Base-by-base conservation (phyloP, 2,797 vertebrate species). In the Pipistrellus pipistrellus region DNA sequence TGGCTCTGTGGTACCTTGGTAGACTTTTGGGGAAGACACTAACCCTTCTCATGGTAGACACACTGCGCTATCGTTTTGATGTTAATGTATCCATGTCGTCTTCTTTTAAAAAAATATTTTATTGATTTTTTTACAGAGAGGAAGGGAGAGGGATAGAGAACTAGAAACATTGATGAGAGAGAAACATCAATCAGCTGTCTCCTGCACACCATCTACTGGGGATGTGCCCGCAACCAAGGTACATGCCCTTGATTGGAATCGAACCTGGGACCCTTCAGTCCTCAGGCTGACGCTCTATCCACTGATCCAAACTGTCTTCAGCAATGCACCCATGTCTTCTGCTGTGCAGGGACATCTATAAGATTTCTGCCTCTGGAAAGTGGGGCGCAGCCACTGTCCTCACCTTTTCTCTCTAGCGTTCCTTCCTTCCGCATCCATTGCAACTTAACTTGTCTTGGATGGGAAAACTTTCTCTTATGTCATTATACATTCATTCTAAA, bases 401-500 rank as follows among this genome's bases (percentile, higher is more conserved):
- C 11, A 4, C 13, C 59, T 94, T 21, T 46, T 41, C 27, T 91
- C 27, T 75, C n/a, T 90, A 41, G 13, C 20, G 25, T 94, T 55
- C 68, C 30, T 20, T 94, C 64, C 35, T 62, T 48, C 27, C 14
- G 51, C 8, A 44, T 51, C 17, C 25, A 53, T 48, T 59, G 15
- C 4, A 30, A 51, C 57, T 89, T 86, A 59, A 68, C 11, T 88
- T 64, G 38, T 92, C 85, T 66, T 71, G 25, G 30, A 77, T 80
- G 51, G 48, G 62, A 87, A 85, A 88, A 72, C 15, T 72, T 64
- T 25, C 48, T 86, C 93, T 90, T 83, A 80, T 75, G 46, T 87
- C 81, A 57, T 93, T 96, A 94, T 87, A 57, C 85, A 89, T 92
- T 88, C 84, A 94, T 80, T 32, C 59, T 71, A 30, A 93, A 90